Base-by-base conservation (phyloP, 2,888 invertebrate species). In the Troilus luridus region DNA sequence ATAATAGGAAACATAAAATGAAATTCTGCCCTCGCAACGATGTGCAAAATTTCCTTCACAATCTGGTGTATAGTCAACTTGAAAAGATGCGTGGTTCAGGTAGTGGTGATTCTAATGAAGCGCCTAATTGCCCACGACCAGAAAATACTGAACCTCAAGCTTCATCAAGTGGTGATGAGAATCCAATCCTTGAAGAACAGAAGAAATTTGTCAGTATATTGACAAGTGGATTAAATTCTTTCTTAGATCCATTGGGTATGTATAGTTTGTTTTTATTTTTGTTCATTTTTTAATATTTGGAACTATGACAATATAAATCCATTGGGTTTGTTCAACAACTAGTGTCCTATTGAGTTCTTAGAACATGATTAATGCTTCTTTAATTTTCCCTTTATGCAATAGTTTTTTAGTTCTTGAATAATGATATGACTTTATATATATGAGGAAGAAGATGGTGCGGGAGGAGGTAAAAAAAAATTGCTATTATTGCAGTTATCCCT, bases 171-270 rank as follows among this genome's bases (percentile, higher is more conserved):
- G 67, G 5, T 64, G 81, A 91, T 85, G 72, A 21, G 17, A 41
- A 21, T 21, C 88, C 89, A 19, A 90, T 27, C 19, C 81, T 59
- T 77, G 90, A 90, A 59, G 90, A 90, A 27, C 90, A 90, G 81
- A 90, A 81, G 56, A 90, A 77, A 21, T 90, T 90, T 60, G 90
- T 90, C 27, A 72, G 81, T 19, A 90, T 90, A 67, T 11, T 90
- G 27, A 64, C 58, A 14, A 72, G 56, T 77, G 90, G 59, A 77
- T 54, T 91, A 24, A 54, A 21, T 21, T 77, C 64, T 54, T 77
- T 91, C 21, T 89, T 91, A 59, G 90, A 90, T 14, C 90, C 90
- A 0, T 72, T 90, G 24, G 90, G 90, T 90, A 77, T 56, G 24
- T 67, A 88, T 19, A 88, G 12, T 41, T 88, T 11, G 11, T 41